A percentile compares a stretch with the other conserved stretches of the same genome.
phyloP scores from a whole-genome alignment of 2,797 vertebrate species.

The Remorina albescens region DNA sequence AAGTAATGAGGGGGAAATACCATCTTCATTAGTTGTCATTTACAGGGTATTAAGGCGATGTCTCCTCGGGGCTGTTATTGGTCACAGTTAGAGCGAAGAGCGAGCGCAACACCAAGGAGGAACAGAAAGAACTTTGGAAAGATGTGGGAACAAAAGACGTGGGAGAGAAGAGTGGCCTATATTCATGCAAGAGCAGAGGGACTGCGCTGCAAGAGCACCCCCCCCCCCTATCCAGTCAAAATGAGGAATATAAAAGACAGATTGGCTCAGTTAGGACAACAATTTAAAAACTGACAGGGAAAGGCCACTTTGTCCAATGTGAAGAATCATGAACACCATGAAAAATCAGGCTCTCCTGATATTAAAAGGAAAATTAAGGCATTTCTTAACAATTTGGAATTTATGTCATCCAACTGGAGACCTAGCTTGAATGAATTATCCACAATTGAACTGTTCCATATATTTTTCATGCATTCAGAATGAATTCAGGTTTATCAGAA shows the following conservation, averaged over 20 bases:
- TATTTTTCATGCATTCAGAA: too few species aligned
- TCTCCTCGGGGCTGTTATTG: slow-evolving; percentile 72
- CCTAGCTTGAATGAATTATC: too few species aligned
- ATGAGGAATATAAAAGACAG: slow-evolving; percentile 1
- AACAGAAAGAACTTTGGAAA: slow-evolving; percentile 37
- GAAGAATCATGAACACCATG: not conserved
- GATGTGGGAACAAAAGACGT: slow-evolving; percentile 33
- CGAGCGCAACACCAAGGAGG: slow-evolving; percentile 15
- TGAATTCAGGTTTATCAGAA: too few species aligned
- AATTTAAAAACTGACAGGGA: not conserved
- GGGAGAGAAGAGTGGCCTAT: slow-evolving; percentile 51
- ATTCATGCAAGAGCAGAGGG: slow-evolving; percentile 34
- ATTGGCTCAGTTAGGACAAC: not conserved
- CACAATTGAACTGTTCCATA: too few species aligned
- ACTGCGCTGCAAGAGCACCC: not conserved
- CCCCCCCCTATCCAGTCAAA: not conserved
- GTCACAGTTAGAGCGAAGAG: slow-evolving; percentile 63
- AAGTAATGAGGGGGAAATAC: slow-evolving; percentile 63
- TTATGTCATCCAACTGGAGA: too few species aligned
- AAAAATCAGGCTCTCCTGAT: not conserved
- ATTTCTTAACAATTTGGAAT: not conserved
- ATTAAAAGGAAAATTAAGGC: not conserved
- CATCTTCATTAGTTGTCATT: slow-evolving; percentile 82
- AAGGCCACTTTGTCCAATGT: not conserved
- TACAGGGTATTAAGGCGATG: slow-evolving; percentile 71